phyloP scores from a whole-genome alignment of 1,140 invertebrate species.

The Cyrtorhinus lividipennis region DNA sequence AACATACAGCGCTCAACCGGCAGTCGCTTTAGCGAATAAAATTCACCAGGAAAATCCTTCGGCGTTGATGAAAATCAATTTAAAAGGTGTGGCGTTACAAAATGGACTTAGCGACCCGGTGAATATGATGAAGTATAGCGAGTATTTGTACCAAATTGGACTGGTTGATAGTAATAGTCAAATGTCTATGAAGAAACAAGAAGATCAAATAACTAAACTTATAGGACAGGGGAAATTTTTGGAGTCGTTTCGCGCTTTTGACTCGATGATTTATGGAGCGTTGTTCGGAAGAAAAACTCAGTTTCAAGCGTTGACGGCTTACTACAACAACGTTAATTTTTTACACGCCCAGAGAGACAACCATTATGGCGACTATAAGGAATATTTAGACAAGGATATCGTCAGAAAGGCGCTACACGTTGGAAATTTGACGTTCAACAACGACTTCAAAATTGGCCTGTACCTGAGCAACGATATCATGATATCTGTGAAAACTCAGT shows the following conservation, averaged over 20 bases:
- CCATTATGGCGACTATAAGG: neutral
- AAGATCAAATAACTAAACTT: neutral
- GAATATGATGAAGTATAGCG: slow-evolving; percentile 59
- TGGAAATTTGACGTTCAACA: slow-evolving; percentile 43
- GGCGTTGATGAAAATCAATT: slow-evolving; percentile 42
- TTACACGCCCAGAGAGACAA: neutral
- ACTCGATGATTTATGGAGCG: neutral
- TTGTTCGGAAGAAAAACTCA: neutral
- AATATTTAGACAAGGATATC: slow-evolving; percentile 31
- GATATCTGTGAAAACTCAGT: slow-evolving; percentile 60
- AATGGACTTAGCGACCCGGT: slow-evolving; percentile 70
- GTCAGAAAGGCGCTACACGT: slow-evolving; percentile 65
- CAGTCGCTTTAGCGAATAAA: slow-evolving; percentile 47
- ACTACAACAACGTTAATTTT: slow-evolving; percentile 4
- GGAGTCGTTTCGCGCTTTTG: neutral
- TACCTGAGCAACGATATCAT: slow-evolving; percentile 65
- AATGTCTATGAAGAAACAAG: neutral
- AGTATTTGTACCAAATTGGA: slow-evolving; percentile 67
- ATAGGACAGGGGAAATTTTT: neutral
- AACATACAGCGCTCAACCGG: neutral
- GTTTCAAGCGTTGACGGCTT: slow-evolving; percentile 11
- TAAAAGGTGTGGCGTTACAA: slow-evolving; percentile 60
- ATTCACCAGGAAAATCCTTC: slow-evolving; percentile 54
- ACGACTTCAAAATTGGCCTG: slow-evolving; percentile 40
- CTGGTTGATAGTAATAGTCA: slow-evolving; percentile 31